Base-by-base conservation (phyloP, 2,888 invertebrate species). In the Papilio elwesi region DNA sequence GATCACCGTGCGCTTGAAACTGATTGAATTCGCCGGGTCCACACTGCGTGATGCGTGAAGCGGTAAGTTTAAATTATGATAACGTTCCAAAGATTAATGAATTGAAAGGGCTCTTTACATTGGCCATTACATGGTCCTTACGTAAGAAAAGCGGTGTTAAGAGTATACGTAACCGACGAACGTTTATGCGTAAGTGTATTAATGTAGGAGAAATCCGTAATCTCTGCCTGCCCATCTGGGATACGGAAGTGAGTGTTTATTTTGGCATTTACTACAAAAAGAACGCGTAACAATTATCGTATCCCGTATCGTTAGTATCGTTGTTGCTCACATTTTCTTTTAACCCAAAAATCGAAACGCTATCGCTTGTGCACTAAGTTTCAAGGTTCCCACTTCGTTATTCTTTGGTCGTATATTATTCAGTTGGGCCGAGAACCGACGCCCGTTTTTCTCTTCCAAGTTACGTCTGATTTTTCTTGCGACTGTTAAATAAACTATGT, bases 11-110 rank as follows among this genome's bases (percentile, higher is more conserved):
- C 84, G 82, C 83, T 80, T 82, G 84, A 86, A 85, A 87, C 90
- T 90, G 91, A 91, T 91, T 91, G 91, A 90, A 90, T 90, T 88
- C 82, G 48, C 80, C 57, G 81, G 78, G 49, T 53, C 7, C 5
- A 64, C 10, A 4, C 59, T 73, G 10, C 13, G 77, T 81, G 75
- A 78, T 69, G 62, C 78, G 84, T 78, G 82, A 74, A 80, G 84
- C 83, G 84, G 62, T 43, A 72, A 69, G 70, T 64, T 73, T 36
- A 7, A 7, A 4, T n/a, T 51, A 51, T 51, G 51, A 2, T 7
- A 36, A 4, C 16, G 26, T 55, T 26, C 26, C 43, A 43, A 43
- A 43, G 43, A 5, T 7, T 43, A 43, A 43, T 43, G 43, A 43
- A 43, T 43, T 43, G 9, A 43, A 43, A 43, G 9, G 43, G 8